Evolutionary conservation across 2,113 vertebrate species (phyloP).

Genomic region (Geococcyx californianus): DNA sequence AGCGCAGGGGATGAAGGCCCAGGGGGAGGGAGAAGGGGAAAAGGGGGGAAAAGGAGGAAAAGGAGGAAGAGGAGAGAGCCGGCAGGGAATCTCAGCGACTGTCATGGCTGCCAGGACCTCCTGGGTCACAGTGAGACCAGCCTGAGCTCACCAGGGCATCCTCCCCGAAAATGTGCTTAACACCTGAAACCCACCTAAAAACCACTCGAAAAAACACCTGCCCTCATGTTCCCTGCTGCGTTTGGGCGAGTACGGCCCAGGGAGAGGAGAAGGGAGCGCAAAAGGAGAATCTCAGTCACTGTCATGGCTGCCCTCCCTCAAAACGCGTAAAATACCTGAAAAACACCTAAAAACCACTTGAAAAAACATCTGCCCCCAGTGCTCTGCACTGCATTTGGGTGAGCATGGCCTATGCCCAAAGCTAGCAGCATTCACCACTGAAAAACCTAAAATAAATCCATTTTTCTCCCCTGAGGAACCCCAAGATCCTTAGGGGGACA

Average conservation of each 20-base stretch:
- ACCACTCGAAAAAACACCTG: not conserved
- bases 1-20: accelerated
- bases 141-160: accelerated
- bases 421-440: accelerated
- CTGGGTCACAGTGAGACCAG: accelerated
- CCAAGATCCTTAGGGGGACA: accelerated
- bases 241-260: accelerated
- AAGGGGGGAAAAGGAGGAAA: not conserved
- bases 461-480: not conserved
- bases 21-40: not conserved
- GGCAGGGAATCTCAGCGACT: accelerated
- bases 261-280: too few relatives aligned
- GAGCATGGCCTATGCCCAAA: accelerated
- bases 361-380: not conserved
- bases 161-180: accelerated
- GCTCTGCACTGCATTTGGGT: accelerated
- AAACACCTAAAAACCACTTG: not conserved
- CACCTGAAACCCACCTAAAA: not conserved
- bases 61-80: not conserved
- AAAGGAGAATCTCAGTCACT: too few relatives aligned
- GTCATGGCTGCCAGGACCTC: not conserved
- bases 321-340: accelerated
- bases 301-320: not conserved
- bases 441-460: not conserved
- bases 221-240: accelerated